A percentile compares a stretch with the other conserved stretches of the same genome.
Conservation (phyloP, 2,888 invertebrate genomes). For the Caenorhabditis drosophilae region DNA sequence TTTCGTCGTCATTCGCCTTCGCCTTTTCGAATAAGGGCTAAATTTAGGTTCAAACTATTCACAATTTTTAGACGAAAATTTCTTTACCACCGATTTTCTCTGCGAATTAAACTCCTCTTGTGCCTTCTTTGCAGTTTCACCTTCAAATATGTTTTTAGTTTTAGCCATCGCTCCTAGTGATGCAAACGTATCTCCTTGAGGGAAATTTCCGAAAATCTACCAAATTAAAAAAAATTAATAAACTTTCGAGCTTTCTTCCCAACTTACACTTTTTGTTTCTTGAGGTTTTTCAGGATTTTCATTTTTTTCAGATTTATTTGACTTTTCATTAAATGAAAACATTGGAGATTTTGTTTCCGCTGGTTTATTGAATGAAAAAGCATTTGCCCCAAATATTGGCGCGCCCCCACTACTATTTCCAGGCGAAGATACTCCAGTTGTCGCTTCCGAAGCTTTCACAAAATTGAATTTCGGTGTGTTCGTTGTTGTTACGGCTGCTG, state of each 20-base stretch:
- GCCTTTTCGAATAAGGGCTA: background rate
- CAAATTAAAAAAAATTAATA: background rate
- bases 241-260: background rate
- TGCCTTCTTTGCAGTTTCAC: conserved; percentile 34
- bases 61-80: background rate
- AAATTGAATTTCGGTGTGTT: conserved; percentile 26
- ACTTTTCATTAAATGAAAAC: background rate
- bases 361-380: background rate
- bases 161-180: conserved; percentile 15
- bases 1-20: conserved; percentile 3
- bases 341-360: background rate
- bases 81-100: conserved; percentile 31
- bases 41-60: background rate
- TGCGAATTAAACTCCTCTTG: conserved; percentile 40
- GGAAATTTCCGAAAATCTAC: conserved; percentile 30
- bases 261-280: conserved; percentile 13
- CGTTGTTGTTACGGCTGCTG: conserved; percentile 2
- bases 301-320: background rate
- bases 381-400: background rate
- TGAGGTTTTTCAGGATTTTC: no score
- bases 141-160: conserved; percentile 24
- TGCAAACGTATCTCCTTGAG: conserved; percentile 15
- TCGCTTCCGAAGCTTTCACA: conserved; percentile 6
- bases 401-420: conserved; percentile 2
- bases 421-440: conserved; percentile 9